phyloP scores from a whole-genome alignment of 2,797 vertebrate species.

The Channa striata region DNA sequence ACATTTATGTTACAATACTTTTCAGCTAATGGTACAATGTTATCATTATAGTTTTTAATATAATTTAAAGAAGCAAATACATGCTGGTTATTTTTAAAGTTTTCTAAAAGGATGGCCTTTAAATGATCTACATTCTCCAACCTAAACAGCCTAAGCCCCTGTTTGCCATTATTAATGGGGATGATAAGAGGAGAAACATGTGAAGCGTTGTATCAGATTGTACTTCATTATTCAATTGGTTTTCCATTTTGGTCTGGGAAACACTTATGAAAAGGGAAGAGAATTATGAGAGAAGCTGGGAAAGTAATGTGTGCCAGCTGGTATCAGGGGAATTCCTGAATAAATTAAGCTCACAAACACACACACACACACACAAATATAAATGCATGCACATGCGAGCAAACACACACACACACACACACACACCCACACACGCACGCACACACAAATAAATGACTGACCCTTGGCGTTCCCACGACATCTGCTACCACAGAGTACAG shows the following conservation, averaged over 20 bases:
- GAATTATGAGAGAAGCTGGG: constrained; percentile 64
- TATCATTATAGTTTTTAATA: constrained; percentile 1
- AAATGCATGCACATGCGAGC: not conserved
- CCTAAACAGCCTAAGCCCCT: constrained; percentile 37
- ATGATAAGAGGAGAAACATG: constrained; percentile 52
- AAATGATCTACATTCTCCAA: constrained; percentile 33
- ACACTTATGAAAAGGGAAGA: constrained; percentile 54
- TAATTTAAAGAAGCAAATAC: constrained; percentile 17
- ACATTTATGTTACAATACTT: not conserved
- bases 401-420: constrained; percentile 3
- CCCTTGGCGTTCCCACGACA: constrained; percentile 67
- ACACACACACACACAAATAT: constrained; percentile 1
- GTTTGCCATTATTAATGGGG: constrained; percentile 58
- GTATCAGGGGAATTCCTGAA: constrained; percentile 71
- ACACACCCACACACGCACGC: not conserved
- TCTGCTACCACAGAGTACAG: constrained; percentile 55
- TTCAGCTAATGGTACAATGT: constrained; percentile 13
- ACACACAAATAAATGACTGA: constrained; percentile 45
- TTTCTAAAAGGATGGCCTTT: constrained; percentile 17
- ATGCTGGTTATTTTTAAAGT: constrained; percentile 2
- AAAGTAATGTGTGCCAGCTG: constrained; percentile 68
- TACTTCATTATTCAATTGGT: constrained; percentile 59
- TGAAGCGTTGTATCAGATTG: constrained; percentile 58
- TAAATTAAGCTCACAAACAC: constrained; percentile 53
- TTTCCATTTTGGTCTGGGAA: constrained; percentile 69